phyloP scores from a whole-genome alignment of 2,797 vertebrate genomes.

The Pangasius mekongensis region DNA sequence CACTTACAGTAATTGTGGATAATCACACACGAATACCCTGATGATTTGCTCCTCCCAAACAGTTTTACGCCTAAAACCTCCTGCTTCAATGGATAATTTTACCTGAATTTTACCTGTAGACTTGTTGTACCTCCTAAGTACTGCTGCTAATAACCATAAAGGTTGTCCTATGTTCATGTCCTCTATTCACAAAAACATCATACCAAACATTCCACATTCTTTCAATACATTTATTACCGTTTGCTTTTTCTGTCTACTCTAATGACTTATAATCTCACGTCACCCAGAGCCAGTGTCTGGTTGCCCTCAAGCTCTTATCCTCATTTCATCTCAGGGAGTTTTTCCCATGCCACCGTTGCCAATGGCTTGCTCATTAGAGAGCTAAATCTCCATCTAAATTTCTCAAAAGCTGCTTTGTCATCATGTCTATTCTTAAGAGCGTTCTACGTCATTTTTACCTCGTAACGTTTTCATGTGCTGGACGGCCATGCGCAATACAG shows the following conservation, averaged over 20 bases:
- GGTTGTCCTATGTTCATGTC: not conserved
- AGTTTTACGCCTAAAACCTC: not conserved
- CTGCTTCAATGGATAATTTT: not conserved
- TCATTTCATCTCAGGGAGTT: not conserved
- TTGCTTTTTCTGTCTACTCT: not conserved
- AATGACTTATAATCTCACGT: not conserved
- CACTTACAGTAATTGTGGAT: not conserved
- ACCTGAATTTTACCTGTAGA: not conserved
- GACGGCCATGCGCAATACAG: constrained; percentile 96
- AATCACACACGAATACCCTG: not conserved
- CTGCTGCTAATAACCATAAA: not conserved
- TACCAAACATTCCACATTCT: not conserved
- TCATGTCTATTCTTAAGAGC: not conserved
- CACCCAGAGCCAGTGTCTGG: not conserved
- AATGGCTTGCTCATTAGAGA: not conserved
- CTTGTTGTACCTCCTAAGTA: not conserved
- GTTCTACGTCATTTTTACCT: constrained; percentile 71
- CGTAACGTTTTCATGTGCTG: constrained; percentile 98
- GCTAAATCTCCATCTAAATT: not conserved
- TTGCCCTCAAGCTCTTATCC: not conserved
- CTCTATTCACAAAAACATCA: not conserved
- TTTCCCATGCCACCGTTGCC: not conserved
- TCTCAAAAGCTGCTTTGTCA: not conserved
- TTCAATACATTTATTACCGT: not conserved
- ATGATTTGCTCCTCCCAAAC: not conserved